These are phyloP conservation scores for Drosophila nebulosa DNA, from an alignment of 1,140 invertebrate species.

Conservation along the genomic window DNA sequence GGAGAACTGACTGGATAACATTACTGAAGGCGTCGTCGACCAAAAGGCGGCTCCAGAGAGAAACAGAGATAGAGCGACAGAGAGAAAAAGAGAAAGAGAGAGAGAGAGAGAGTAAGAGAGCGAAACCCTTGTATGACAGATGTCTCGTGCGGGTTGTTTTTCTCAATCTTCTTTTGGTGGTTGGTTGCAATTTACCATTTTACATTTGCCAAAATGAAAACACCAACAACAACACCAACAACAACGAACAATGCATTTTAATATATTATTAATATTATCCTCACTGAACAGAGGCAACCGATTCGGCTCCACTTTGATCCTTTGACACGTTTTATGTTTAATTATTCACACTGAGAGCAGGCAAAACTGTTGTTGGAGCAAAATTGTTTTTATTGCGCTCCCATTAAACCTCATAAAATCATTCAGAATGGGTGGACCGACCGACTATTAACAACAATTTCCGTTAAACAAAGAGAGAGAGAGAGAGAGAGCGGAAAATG, in stretches of 20 bases:
- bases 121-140: conserved; percentile 35
- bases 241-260: too few species aligned
- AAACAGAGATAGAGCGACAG: neutral
- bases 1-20: conserved; percentile 58
- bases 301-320: too few species aligned
- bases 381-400: conserved; percentile 44
- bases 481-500: conserved; percentile 17
- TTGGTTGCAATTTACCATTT: neutral
- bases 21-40: conserved; percentile 70
- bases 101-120: neutral
- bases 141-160: conserved; percentile 42
- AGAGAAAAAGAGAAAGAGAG: conserved; percentile 20
- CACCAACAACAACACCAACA: too few species aligned
- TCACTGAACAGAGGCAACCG: too few species aligned
- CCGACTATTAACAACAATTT: conserved; percentile 32
- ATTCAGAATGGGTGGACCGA: conserved; percentile 14
- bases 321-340: neutral
- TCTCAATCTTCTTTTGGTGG: conserved; percentile 3
- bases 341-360: neutral
- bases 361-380: neutral
- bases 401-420: conserved; percentile 33
- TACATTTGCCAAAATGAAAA: conserved; percentile 19
- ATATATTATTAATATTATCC: too few species aligned
- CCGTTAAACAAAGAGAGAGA: conserved; percentile 11
- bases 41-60: conserved; percentile 52